phyloP scores from a whole-genome alignment of 2,797 vertebrate species.

The Fistularia tabacaria region DNA sequence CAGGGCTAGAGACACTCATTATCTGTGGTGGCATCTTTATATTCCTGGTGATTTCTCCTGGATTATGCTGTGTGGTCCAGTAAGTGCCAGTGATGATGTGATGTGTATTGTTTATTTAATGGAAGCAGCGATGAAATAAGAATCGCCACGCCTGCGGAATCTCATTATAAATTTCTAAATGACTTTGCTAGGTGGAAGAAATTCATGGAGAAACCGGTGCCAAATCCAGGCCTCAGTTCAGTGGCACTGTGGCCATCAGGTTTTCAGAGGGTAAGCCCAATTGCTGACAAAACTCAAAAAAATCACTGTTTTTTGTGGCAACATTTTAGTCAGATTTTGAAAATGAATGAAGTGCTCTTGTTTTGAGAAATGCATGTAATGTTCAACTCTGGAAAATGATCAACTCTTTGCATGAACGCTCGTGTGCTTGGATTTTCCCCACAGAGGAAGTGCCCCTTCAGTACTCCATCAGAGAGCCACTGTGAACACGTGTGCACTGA shows the following conservation, averaged over 20 bases:
- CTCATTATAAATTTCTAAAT: not conserved
- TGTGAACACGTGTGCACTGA: constrained; percentile 44
- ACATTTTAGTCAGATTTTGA: not conserved
- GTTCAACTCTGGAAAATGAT: too few species aligned
- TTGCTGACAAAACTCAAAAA: not conserved
- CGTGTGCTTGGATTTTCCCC: not conserved
- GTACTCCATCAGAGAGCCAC: constrained; percentile 30
- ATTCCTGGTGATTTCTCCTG: constrained; percentile 41
- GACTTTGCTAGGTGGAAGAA: constrained; percentile 54
- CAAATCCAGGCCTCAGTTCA: constrained; percentile 66
- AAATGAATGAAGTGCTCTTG: not conserved
- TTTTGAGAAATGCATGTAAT: not conserved
- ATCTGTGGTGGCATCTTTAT: constrained; percentile 32
- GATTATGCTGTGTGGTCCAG: constrained; percentile 44
- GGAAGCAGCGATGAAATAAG: not conserved
- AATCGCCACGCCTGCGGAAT: not conserved
- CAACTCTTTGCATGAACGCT: not conserved
- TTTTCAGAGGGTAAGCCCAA: constrained; percentile 46
- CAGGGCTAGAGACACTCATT: constrained; percentile 15
- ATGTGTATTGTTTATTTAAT: not conserved
- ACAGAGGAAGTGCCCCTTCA: constrained; percentile 28
- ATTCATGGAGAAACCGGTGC: constrained; percentile 53
- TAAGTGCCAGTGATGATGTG: constrained; percentile 36
- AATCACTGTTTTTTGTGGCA: not conserved
- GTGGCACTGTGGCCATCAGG: constrained; percentile 48